These are phyloP conservation scores for Cyrtonyx montezumae DNA, from an alignment of 2,113 vertebrate genomes.

Conservation along the genomic window DNA sequence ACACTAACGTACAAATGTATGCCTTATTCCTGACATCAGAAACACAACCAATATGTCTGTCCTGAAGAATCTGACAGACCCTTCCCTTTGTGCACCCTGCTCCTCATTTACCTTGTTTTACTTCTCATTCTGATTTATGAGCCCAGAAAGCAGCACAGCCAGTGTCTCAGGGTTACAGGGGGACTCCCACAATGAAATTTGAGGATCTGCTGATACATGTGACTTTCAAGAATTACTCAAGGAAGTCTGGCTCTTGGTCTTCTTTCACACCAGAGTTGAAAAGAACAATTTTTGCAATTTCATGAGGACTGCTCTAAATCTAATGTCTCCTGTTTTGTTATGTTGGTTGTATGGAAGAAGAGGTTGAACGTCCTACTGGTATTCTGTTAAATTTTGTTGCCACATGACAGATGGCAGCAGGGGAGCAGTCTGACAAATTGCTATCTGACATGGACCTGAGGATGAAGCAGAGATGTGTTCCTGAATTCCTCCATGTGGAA, in stretches of 20 bases:
- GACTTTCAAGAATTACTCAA: background rate
- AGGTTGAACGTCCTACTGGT: too few relatives aligned
- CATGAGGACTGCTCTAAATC: background rate
- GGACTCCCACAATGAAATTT: background rate
- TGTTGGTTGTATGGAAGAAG: too few relatives aligned
- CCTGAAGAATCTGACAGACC: background rate
- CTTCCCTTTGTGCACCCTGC: background rate
- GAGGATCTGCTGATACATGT: background rate
- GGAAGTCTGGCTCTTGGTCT: background rate
- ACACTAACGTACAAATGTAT: background rate
- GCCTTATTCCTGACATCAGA: background rate
- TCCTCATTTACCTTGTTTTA: background rate
- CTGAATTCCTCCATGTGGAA: too few relatives aligned
- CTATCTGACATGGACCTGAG: too few relatives aligned
- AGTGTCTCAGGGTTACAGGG: background rate
- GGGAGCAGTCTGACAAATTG: too few relatives aligned
- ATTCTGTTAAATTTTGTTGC: too few relatives aligned
- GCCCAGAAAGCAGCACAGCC: background rate
- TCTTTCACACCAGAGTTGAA: background rate
- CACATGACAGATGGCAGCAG: too few relatives aligned
- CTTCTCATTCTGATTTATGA: background rate
- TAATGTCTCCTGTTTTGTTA: too few relatives aligned
- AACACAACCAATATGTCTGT: background rate
- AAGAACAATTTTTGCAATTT: conserved; percentile 27
- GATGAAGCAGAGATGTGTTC: too few relatives aligned